Base-by-base conservation (phyloP, 2,797 vertebrate species). In the Lindbergichthys nudifrons region DNA sequence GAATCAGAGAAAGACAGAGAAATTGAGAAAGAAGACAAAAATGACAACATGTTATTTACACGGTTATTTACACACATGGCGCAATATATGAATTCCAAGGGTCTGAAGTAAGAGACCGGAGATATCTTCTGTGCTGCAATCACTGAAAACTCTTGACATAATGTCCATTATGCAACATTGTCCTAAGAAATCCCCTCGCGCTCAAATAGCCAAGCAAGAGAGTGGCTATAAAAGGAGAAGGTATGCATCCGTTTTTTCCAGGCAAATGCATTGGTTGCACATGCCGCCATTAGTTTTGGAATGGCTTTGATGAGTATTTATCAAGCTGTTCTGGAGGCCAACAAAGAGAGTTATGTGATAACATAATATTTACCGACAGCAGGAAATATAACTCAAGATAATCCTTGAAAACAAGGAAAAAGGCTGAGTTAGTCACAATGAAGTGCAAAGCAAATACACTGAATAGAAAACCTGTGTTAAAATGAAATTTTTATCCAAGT, bases 201-300 rank as follows among this genome's bases (percentile, higher is more conserved):
- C 80, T 82, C 81, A 83, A 87, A 84, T 81, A 74, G 62, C 70
- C 51, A 73, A 84, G 65, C 62, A 68, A 0, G 19, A 70, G 61
- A 77, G 79, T 64, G 75, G 84, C 89, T 90, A 85, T 90, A 91
- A 90, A 92, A 92, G 89, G 88, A 89, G 70, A 91, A 85, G 82
- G 85, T 79, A 85, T 89, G 83, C 81, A 50, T 82, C 75, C 21
- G n/a, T 78, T 84, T 36, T 83, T 80, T 84, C 83, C 84, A 79
- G 65, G 67, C 52, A 66, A 84, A 75, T 54, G 56, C 45, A 77
- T 82, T 69, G 58, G 23, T 32, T 78, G 58, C 41, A 70, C 74
- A 76, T 67, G 73, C 80, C 57, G 63, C 57, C 67, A 81, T 83
- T 80, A 65, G 45, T 79, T 87, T 62, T 48, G 53, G 58, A 81